Percentiles rank a stretch among this genome's conserved stretches.
These are phyloP conservation scores for Anguilla anguilla DNA, from an alignment of 2,797 vertebrate species.

Conservation along the genomic window DNA sequence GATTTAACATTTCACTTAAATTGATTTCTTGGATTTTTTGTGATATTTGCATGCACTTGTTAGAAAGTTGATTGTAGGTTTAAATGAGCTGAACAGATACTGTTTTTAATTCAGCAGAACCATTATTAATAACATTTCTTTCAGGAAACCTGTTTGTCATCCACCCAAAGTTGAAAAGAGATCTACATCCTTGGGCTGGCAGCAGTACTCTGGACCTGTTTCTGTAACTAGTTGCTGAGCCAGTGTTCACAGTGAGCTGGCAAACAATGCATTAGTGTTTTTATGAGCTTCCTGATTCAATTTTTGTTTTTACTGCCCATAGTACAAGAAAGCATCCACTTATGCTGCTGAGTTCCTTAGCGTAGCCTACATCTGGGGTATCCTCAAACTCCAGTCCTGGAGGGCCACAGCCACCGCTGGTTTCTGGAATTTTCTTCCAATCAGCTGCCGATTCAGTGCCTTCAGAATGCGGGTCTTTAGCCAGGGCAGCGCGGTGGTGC, in stretches of 20 bases:
- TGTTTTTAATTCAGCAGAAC: background rate
- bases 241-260: background rate
- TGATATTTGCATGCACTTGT: background rate
- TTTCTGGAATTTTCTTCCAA: background rate
- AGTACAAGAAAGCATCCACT: background rate
- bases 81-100: too few relatives aligned
- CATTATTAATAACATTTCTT: background rate
- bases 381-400: background rate
- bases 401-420: background rate
- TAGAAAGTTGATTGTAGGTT: background rate
- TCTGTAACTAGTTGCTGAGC: background rate
- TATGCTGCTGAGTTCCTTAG: background rate
- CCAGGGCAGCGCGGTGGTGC: too few relatives aligned
- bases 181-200: too few relatives aligned
- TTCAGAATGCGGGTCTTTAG: too few relatives aligned
- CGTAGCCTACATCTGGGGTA: background rate
- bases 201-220: too few relatives aligned
- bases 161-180: too few relatives aligned
- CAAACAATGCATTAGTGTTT: background rate
- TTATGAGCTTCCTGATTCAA: background rate
- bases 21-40: too few relatives aligned
- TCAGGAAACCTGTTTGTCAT: too few relatives aligned
- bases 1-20: background rate
- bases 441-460: background rate
- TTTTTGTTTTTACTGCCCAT: background rate